A percentile compares a stretch with the other conserved stretches of the same genome.
Conservation (phyloP, 2,888 invertebrate species). For the Ectemnius continuus region DNA sequence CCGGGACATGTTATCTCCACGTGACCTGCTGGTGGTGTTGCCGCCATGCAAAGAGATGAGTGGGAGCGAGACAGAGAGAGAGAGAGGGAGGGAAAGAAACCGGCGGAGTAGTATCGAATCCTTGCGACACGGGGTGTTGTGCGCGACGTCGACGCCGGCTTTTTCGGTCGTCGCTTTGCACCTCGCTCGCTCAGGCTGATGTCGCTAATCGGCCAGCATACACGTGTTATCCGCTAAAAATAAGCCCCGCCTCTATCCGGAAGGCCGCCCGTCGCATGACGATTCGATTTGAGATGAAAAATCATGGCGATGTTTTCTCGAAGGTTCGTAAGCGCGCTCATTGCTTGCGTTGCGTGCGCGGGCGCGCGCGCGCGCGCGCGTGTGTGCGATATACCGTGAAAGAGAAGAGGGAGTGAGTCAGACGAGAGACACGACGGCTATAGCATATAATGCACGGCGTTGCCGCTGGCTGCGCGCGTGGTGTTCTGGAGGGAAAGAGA, state of each 20-base stretch:
- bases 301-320: conserved; percentile 71
- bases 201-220: conserved; percentile 22
- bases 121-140: not conserved
- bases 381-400: conserved; percentile 53
- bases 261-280: conserved; percentile 28
- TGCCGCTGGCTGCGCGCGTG: conserved; percentile 61
- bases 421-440: conserved; percentile 50
- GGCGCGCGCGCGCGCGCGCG: too few relatives aligned
- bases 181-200: conserved; percentile 20
- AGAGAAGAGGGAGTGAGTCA: conserved; percentile 58
- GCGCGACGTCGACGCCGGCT: conserved; percentile 21
- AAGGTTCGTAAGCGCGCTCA: conserved; percentile 67
- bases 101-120: conserved; percentile 8
- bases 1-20: conserved; percentile 42
- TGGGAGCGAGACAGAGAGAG: conserved; percentile 14
- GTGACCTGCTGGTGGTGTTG: conserved; percentile 42
- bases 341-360: too few relatives aligned
- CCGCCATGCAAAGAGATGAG: too few relatives aligned
- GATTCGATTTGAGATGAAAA: conserved; percentile 62
- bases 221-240: conserved; percentile 54
- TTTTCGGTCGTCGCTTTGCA: conserved; percentile 27
- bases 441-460: conserved; percentile 65
- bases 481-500: conserved; percentile 41
- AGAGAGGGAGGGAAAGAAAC: conserved; percentile 17
- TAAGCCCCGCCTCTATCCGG: conserved; percentile 38